These are phyloP conservation scores for Dryocosmus kuriphilus DNA, from an alignment of 2,888 invertebrate species.

Conservation along the genomic window DNA sequence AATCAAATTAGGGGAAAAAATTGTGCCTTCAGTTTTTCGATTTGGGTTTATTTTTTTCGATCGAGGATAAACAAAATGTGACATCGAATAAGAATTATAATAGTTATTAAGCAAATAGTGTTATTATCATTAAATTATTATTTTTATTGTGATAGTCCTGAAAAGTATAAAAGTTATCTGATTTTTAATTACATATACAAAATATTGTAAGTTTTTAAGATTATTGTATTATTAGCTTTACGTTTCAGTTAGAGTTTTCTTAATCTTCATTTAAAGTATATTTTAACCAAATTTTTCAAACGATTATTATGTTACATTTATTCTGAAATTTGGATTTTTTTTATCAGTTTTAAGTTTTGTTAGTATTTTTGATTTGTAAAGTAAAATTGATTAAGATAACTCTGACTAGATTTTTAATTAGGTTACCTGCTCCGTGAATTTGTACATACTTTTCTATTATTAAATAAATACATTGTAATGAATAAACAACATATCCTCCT, in stretches of 20 bases:
- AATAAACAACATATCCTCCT: constrained; percentile 12
- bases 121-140: constrained; percentile 2
- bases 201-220: constrained; percentile 3
- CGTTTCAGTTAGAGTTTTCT: neutral
- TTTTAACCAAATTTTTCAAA: too few species aligned
- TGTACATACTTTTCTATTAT: constrained; percentile 36
- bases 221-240: constrained; percentile 28
- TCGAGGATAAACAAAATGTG: neutral
- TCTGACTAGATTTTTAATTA: constrained; percentile 8
- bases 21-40: constrained; percentile 31
- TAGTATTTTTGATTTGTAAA: neutral
- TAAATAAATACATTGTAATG: constrained; percentile 7
- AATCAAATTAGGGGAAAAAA: neutral
- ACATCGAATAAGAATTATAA: neutral
- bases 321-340: too few species aligned
- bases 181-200: neutral
- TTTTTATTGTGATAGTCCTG: constrained; percentile 26
- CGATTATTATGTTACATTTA: too few species aligned
- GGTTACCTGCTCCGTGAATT: neutral
- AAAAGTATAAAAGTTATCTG: constrained; percentile 1
- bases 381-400: neutral
- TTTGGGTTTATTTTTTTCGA: constrained; percentile 1
- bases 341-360: too few species aligned
- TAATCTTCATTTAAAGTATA: neutral
- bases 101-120: neutral